A percentile compares a stretch with the other conserved stretches of the same genome.
phyloP scores from a whole-genome alignment of 2,888 invertebrate genomes.

The Xylophagus ater region DNA sequence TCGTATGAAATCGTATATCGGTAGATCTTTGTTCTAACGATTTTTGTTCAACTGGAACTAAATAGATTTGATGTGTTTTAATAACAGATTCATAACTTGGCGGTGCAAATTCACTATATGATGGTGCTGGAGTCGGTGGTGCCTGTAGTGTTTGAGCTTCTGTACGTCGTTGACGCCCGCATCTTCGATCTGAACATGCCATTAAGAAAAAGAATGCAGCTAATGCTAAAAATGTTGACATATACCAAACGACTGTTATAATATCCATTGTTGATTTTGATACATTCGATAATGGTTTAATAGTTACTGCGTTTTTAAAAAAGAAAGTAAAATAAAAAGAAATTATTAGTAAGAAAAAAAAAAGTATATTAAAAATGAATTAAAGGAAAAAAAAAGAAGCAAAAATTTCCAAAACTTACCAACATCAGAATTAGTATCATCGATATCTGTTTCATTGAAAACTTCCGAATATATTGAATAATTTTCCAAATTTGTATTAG shows the following conservation, averaged over 20 bases:
- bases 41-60: constrained; percentile 31
- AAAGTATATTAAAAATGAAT: too few species aligned
- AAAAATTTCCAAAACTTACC: too few species aligned
- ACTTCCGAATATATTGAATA: too few species aligned
- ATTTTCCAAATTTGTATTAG: too few species aligned
- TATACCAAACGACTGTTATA: constrained; percentile 37
- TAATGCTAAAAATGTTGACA: constrained; percentile 35
- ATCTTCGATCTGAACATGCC: constrained; percentile 36
- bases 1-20: too few species aligned
- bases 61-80: constrained; percentile 27
- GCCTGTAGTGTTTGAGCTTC: constrained; percentile 1
- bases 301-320: neutral
- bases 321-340: neutral
- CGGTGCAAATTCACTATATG: constrained; percentile 37
- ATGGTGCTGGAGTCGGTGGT: constrained; percentile 35
- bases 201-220: constrained; percentile 37
- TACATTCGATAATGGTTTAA: constrained; percentile 20
- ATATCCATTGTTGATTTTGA: constrained; percentile 37
- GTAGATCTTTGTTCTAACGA: too few species aligned
- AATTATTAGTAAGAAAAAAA: neutral
- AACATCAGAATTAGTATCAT: constrained; percentile 7
- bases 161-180: constrained; percentile 20
- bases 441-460: constrained; percentile 1
- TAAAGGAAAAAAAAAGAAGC: too few species aligned
- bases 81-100: constrained; percentile 37